Evolutionary conservation across 1,140 invertebrate genomes (phyloP), one percentile per base, ranked within the genome.

Genomic region (Caenorhabditis brenneri): DNA sequence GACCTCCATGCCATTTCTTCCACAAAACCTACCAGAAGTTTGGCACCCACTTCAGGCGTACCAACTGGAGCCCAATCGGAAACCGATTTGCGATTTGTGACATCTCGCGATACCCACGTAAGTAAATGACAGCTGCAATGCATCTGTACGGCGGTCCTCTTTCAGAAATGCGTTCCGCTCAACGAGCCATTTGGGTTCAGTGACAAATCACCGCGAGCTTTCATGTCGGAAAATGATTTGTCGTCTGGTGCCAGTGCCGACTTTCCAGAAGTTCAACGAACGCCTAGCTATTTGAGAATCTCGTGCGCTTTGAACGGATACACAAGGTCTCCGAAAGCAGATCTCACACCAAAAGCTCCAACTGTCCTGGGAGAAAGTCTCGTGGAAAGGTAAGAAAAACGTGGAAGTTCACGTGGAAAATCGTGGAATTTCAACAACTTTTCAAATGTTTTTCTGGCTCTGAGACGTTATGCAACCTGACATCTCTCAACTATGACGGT

Each of bases 281-380:
- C 65, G 24, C 65, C 65, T 9, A 74, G 65, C 15, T 74, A 74
- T 74, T 15, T 74, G 7, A 74, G 65, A 74, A 74, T 74, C 5
- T 74, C 65, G 46, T 74, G 65, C 42, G 65, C 65, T 42, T 74
- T 74, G 36, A 74, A 74, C 15, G 65, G 65, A 15, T 74, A 74
- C n/a, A 74, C 65, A n/a, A 74, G 36, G 65, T 74, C 65, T 22
- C 65, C 65, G 22, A 74, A 74, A 46, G 33, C 65, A 0, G 65
- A 74, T 42, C 22, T 74, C 2, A 74, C 65, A 74, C 65, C 65
- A 10, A 74, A 42, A 74, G 65, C 36, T 22, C 65, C 65, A 74
- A 22, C 29, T 0, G 29, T 55, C 27, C 22, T 74, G 16, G 65
- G 65, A 22, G 65, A 74, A 24, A 74, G 65, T 74, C 15, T 74